Conservation (phyloP, 1,140 invertebrate genomes). For the Trissolcus basalis region DNA sequence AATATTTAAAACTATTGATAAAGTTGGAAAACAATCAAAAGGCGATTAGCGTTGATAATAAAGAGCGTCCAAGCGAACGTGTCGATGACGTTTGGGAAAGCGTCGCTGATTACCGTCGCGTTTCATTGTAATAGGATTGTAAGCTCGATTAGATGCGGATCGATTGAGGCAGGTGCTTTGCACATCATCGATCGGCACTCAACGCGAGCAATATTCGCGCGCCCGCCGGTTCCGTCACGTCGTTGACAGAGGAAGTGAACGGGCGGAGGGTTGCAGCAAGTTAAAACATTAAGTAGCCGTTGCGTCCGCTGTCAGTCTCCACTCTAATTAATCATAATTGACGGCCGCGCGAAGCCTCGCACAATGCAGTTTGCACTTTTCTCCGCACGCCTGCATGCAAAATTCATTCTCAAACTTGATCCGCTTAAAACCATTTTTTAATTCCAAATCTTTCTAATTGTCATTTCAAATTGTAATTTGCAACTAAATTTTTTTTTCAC, state of each 20-base stretch:
- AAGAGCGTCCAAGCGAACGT: background rate
- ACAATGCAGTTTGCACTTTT: conserved; percentile 64
- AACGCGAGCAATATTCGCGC: conserved; percentile 25
- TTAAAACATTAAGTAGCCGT: conserved; percentile 74
- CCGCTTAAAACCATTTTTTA: no score
- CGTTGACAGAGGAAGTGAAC: conserved; percentile 66
- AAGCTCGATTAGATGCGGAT: conserved; percentile 50
- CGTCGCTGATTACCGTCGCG: conserved; percentile 20
- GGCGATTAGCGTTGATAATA: background rate
- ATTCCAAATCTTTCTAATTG: no score
- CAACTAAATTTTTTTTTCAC: no score
- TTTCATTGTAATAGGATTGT: conserved; percentile 51
- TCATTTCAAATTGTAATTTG: no score
- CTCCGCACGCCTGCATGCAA: conserved; percentile 21
- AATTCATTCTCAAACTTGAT: conserved; percentile 29
- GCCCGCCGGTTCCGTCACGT: conserved; percentile 37
- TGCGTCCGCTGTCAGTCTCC: conserved; percentile 76
- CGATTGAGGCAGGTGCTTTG: conserved; percentile 53
- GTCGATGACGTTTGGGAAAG: conserved; percentile 1
- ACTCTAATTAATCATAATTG: conserved; percentile 77
- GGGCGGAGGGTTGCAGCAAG: conserved; percentile 66
- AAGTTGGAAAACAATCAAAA: no score
- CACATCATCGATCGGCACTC: conserved; percentile 49
- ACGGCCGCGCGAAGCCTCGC: conserved; percentile 75
- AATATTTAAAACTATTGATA: no score